Base-by-base conservation (phyloP, 2,888 invertebrate genomes). In the Thera britannica region DNA sequence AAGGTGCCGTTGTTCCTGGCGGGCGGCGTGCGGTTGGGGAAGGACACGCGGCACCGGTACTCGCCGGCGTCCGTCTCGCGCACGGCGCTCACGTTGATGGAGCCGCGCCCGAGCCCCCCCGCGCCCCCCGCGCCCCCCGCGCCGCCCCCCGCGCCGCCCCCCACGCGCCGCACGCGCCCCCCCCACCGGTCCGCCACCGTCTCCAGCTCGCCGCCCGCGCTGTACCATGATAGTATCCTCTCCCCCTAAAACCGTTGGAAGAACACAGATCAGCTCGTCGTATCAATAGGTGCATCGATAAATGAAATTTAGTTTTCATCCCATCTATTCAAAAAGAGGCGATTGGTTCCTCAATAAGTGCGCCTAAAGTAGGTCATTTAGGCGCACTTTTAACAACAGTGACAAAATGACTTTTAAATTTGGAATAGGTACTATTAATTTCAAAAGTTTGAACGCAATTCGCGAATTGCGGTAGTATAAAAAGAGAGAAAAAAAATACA, bases 21-120 rank as follows among this genome's bases (percentile, higher is more conserved):
- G 75, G 96, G 96, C n/a, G 98, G 97, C 64, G 97, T 95, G 79
- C 98, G 95, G 90, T 98, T 98, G 71, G 98, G 97, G 87, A 98
- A 98, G 82, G 96, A 95, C 73, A 98, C 96, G 84, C 95, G 96
- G 92, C 98, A 98, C 92, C 98, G 97, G 92, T 97, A 98, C 95
- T 97, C 97, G 76, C 98, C 98, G 81, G 97, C 96, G 90, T 98
- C 98, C 61, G 97, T 95, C 89, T 98, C 98, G 73, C 97, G 95
- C 78, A 98, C 97, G 76, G 97, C 96, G 66, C 97, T 97, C 74
- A 98, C 94, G 93, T 98, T 98, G 78, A 98, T 95, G 77, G 97
- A 96, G 77, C 96, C 97, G 69, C 94, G 94, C 70, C 95, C 95
- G 60, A 94, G 94, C 44, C 86, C 87, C 54, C 84, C 73, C 97